A percentile compares a stretch with the other conserved stretches of the same genome.
phyloP scores from a whole-genome alignment of 2,888 invertebrate species.

The Papilio demoleus region DNA sequence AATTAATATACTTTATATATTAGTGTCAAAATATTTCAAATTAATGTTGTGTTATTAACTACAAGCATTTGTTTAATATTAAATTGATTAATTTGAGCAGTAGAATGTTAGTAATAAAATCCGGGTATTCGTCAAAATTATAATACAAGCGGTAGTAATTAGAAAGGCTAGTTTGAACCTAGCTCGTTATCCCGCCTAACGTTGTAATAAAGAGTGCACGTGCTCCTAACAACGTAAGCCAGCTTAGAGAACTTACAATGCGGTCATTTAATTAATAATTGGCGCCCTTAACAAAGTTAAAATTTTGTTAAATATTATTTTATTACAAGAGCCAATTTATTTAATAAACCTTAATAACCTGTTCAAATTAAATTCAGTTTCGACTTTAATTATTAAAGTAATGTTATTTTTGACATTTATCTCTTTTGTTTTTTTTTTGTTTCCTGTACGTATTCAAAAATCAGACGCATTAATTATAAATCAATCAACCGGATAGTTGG shows the following conservation, averaged over 20 bases:
- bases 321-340: not conserved
- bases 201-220: slow-evolving; percentile 24
- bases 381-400: too few species aligned
- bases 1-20: too few species aligned
- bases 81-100: not conserved
- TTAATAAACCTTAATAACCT: too few species aligned
- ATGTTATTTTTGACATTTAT: too few species aligned
- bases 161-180: slow-evolving; percentile 4
- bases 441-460: too few species aligned
- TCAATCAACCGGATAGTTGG: too few species aligned
- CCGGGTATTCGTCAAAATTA: not conserved
- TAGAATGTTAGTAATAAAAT: not conserved
- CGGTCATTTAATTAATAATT: slow-evolving; percentile 16
- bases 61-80: too few species aligned
- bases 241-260: slow-evolving; percentile 8
- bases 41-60: too few species aligned
- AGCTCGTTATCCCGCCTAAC: slow-evolving; percentile 10
- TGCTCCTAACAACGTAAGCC: slow-evolving; percentile 9
- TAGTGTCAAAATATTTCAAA: too few species aligned
- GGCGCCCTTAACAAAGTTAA: not conserved
- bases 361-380: too few species aligned
- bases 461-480: too few species aligned
- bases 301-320: not conserved
- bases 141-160: slow-evolving; percentile 4
- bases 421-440: too few species aligned